Evolutionary conservation across 2,113 vertebrate genomes (phyloP), one percentile per base, ranked within the genome.

Genomic region (Pao palembangensis): DNA sequence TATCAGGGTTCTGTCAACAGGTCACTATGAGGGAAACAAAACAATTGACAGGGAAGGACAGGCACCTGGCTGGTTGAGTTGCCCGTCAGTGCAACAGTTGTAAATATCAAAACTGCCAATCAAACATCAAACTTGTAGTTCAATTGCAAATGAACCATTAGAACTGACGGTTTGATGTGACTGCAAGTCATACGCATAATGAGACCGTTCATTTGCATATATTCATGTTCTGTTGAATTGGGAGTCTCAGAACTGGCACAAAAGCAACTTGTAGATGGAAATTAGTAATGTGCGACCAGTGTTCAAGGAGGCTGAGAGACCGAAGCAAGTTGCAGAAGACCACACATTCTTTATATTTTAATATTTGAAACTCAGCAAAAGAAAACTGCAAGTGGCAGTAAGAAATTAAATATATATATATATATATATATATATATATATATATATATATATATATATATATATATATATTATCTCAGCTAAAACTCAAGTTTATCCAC

Each of bases 21-120:
- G 47, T 43, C 50, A 58, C 57, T 71, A 66, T 28, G 68, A 69
- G 23, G 12, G 3, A 48, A 25, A 49, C 75, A 70, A 59, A 54
- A 13, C 44, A 4, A 46, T 46, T 83, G 67, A 64, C 68, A 60
- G 74, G 21, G 21, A 23, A 67, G 49, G 57, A 59, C 55, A 55
- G 50, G 58, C 61, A 69, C 71, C 67, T 77, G 78, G 65, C 61
- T 69, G 78, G 63, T 77, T 78, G 73, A 72, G 68, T 69, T 60
- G 57, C 38, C 73, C 68, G 71, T 81, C 80, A 82, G 67, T 60
- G 56, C 50, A 62, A 66, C 51, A 63, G 48, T 60, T 68, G n/a
- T 67, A 83, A 82, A 88, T 84, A 81, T 76, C 69, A 73, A 58
- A 78, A 59, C 72, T 74, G 76, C 67, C 87, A 88, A 71, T 80